Conservation (phyloP, 30 jellyfish, hydroid and myxozoan genomes). For the Hydractinia symbiolongicarpus region DNA sequence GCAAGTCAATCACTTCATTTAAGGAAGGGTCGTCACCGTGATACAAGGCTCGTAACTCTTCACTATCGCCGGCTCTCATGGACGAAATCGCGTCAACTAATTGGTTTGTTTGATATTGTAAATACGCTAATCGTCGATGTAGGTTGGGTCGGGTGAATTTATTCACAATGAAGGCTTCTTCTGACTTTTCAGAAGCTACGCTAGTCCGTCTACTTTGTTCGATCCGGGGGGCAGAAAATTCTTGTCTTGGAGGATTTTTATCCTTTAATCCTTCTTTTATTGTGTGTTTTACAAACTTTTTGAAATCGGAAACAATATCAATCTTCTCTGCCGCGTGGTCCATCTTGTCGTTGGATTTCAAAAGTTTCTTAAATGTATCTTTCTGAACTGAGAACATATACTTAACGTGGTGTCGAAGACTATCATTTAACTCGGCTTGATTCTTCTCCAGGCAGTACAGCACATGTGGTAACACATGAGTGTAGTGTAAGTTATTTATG, state of each 20-base stretch:
- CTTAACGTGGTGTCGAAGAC: constrained; percentile 37
- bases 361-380: constrained; percentile 22
- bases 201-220: constrained; percentile 17
- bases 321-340: constrained; percentile 43
- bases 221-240: constrained; percentile 1
- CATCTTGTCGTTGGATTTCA: constrained; percentile 22
- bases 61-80: constrained; percentile 24
- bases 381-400: constrained; percentile 43
- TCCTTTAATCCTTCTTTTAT: constrained; percentile 17
- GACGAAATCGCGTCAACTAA: constrained; percentile 29
- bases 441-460: constrained; percentile 38
- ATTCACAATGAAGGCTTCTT: constrained; percentile 26
- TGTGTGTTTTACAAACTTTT: constrained; percentile 5
- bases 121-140: constrained; percentile 33
- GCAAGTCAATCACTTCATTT: constrained; percentile 23
- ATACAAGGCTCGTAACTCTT: not conserved
- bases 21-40: constrained; percentile 19
- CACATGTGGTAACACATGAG: constrained; percentile 68
- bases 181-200: not conserved
- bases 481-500: constrained; percentile 54
- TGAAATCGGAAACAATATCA: constrained; percentile 33
- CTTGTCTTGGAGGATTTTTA: constrained; percentile 24
- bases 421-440: constrained; percentile 33
- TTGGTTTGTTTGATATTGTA: constrained; percentile 30
- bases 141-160: constrained; percentile 34